These are phyloP conservation scores for Scaptodrosophila lebanonensis DNA, from an alignment of 1,140 invertebrate genomes.

Conservation along the genomic window DNA sequence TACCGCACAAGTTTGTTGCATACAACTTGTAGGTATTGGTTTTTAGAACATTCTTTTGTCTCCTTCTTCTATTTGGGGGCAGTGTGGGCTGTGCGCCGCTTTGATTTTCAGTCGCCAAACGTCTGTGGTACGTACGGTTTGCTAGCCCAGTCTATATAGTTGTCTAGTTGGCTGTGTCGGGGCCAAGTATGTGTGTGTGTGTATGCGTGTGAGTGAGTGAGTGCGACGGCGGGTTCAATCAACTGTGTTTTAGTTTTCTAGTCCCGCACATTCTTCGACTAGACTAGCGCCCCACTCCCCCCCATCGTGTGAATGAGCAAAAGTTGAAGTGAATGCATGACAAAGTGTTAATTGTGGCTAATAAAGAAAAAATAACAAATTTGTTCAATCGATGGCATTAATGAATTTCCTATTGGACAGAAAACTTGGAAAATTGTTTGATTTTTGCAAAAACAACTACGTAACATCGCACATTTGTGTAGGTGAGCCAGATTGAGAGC, in stretches of 20 bases:
- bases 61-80: no score
- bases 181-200: conserved; percentile 4
- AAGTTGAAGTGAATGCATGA: not conserved
- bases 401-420: conserved; percentile 4
- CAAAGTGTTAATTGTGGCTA: conserved; percentile 26
- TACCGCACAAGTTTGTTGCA: no score
- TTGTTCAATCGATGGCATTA: conserved; percentile 35
- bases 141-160: conserved; percentile 17
- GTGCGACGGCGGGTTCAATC: conserved; percentile 52
- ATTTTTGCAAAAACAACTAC: conserved; percentile 71
- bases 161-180: conserved; percentile 11
- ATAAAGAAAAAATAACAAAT: conserved; percentile 9
- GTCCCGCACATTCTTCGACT: conserved; percentile 13
- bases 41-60: no score
- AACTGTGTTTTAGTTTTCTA: conserved; percentile 30
- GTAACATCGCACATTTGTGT: conserved; percentile 40
- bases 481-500: conserved; percentile 26
- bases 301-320: conserved; percentile 12
- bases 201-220: conserved; percentile 19
- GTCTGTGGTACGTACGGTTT: conserved; percentile 31
- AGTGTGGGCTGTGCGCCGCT: no score
- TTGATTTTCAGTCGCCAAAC: conserved; percentile 63
- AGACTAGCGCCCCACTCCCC: conserved; percentile 10
- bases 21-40: no score
- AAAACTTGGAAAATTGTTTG: conserved; percentile 32